phyloP scores from a whole-genome alignment of 2,113 vertebrate genomes.

The Vicugna pacos region DNA sequence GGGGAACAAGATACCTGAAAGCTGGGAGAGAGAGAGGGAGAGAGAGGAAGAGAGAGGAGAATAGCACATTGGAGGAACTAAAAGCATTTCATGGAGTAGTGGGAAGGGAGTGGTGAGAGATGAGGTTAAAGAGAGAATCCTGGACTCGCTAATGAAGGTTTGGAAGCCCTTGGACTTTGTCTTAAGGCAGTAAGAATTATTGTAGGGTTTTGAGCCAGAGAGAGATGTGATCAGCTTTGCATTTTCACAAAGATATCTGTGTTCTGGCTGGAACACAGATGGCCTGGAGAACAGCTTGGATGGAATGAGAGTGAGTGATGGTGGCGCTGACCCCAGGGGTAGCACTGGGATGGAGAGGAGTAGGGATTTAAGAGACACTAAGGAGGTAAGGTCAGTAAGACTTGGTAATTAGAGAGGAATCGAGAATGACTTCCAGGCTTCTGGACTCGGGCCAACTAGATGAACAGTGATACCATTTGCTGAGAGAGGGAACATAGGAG shows the following conservation, averaged over 20 bases:
- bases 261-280: not conserved
- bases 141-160: not conserved
- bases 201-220: conserved; percentile 13
- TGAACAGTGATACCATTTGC: not conserved
- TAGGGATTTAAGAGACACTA: not conserved
- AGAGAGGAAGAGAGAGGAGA: not conserved
- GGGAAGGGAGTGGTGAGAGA: not conserved
- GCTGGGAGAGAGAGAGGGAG: not conserved
- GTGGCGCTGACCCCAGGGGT: not conserved
- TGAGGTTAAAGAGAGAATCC: not conserved
- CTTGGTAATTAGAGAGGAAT: conserved; percentile 1
- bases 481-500: not conserved
- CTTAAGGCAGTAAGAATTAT: not conserved
- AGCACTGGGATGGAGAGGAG: not conserved
- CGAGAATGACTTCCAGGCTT: conserved; percentile 7
- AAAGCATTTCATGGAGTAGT: not conserved
- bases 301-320: not conserved
- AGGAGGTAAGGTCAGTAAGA: not conserved
- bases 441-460: not conserved
- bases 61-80: not conserved
- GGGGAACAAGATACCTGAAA: not conserved
- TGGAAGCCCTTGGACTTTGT: not conserved
- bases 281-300: not conserved
- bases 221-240: not conserved
- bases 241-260: not conserved